Base-by-base conservation (phyloP, 2,113 vertebrate genomes). In the Oxygymnocypris stewartii region DNA sequence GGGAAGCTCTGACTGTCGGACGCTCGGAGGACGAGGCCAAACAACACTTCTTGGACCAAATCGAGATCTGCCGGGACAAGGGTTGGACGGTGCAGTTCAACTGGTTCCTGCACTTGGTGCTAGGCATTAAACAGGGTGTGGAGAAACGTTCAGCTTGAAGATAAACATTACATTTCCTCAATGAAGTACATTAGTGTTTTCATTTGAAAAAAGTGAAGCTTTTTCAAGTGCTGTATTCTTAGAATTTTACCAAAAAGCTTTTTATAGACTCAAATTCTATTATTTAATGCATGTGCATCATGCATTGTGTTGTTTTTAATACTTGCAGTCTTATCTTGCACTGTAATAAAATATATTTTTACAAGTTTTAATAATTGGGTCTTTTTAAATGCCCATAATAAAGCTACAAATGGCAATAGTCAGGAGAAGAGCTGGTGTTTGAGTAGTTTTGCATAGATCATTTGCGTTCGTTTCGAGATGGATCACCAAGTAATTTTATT, bases 31-130 rank as follows among this genome's bases (percentile, higher is more conserved):
- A 98, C 0, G 97, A 97, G 37, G 98, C 98, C 1, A 96, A 98
- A 91, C 97, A 96, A 90, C 96, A 99, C 94, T 97, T 99, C 63
- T 94, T 99, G 88, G 98, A 99, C 87, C 98, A 99, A 93, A 99
- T 99, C 11, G 98, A 99, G 92, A 97, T 99, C 89, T 99, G 98
- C 93, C 94, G 97, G 90, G 98, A 99, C 91, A 99, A 99, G 90
- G 98, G 98, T 81, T 99, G 98, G 98, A 99, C 98, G 4, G 98
- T 99, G 65, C 98, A 99, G 89, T 97, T 99, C 89, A 99, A 99
- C 92, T 99, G 98, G 98, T 99, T 99, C 90, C 94, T 99, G 69
- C 98, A 99, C 86, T 95, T 99, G 92, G 97, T 99, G 86, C 95
- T 99, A 71, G 98, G 98, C 81, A 98, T 98, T 92, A 99, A 99